Evolutionary conservation across 2,888 invertebrate species (phyloP).

Genomic region (Dryadula phaetusa): DNA sequence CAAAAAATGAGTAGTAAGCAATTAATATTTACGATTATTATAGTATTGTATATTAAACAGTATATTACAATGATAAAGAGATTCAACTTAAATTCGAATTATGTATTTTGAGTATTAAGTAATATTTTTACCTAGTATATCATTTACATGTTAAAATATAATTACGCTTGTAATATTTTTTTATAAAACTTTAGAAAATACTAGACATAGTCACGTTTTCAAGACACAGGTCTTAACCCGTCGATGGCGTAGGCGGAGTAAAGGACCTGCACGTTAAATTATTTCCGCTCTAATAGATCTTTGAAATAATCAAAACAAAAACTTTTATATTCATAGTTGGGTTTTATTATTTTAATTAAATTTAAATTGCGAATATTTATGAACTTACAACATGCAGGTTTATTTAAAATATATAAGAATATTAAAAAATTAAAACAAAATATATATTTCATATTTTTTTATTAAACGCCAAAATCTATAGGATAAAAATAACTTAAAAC

Average conservation of each 20-base stretch:
- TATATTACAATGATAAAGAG: no score
- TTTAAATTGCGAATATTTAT: not conserved
- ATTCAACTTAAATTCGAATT: no score
- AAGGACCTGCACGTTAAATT: not conserved
- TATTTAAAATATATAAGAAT: not conserved
- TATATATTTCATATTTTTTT: conserved; percentile 52
- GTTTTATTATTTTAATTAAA: not conserved
- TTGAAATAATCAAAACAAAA: conserved; percentile 10
- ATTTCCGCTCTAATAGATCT: conserved; percentile 23
- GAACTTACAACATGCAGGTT: not conserved
- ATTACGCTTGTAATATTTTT: not conserved
- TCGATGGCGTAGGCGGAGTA: conserved; percentile 28
- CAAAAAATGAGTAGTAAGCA: no score
- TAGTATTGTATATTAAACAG: no score
- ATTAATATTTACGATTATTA: no score
- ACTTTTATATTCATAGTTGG: not conserved
- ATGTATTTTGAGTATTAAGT: no score
- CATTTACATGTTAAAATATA: no score
- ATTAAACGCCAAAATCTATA: conserved; percentile 67
- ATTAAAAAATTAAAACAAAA: conserved; percentile 17
- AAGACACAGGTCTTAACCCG: conserved; percentile 18
- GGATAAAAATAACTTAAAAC: conserved; percentile 71
- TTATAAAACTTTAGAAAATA: not conserved
- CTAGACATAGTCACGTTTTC: conserved; percentile 28
- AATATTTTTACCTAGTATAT: no score